Base-by-base conservation (phyloP, 2,113 vertebrate species). In the Malurus alboscapulatus region DNA sequence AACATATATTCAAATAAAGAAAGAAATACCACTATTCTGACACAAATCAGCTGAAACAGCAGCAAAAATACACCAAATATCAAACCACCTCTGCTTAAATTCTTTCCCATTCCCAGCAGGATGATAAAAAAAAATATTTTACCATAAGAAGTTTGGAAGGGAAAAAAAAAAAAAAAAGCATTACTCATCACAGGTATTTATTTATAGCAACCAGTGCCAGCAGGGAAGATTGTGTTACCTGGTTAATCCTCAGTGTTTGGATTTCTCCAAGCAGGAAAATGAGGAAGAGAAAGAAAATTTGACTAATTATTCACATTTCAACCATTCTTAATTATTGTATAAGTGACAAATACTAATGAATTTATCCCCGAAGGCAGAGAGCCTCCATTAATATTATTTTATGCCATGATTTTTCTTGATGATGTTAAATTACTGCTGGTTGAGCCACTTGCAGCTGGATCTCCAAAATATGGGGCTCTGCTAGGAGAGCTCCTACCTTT, bases 141-240 rank as follows among this genome's bases (percentile, higher is more conserved):
- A 21, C 36, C 67, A 30, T 6, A n/a, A 62, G 45, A 87, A 62
- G 27, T 53, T 76, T 47, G 10, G 22, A 25, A 20, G 25, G 2
- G 36, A 36, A 36, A 36, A 36, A 1, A 3, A 22, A 22, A 25
- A 14, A 14, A 40, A 34, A 48, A 9, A 4, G 4, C 7, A 22
- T 84, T 73, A 58, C 24, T 92, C 83, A 81, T 91, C 51, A 22
- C 38, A 75, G 27, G 25, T 89, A 87, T 91, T 95, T 89, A 87
- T 91, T 95, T 87, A 78, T 44, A 94, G 71, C 62, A 89, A 55
- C 7, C 38, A 36, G 20, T 40, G 20, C 17, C 38, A 38, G 38
- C 38, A 38, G 38, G 38, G 38, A 38, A 38, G 38, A 38, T 38
- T 38, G 38, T 11, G 38, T 45, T 20, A 17, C 42, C 22, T 53